Evolutionary conservation across 1,140 invertebrate genomes (phyloP).

Genomic region (Aphelenchoides avenae): DNA sequence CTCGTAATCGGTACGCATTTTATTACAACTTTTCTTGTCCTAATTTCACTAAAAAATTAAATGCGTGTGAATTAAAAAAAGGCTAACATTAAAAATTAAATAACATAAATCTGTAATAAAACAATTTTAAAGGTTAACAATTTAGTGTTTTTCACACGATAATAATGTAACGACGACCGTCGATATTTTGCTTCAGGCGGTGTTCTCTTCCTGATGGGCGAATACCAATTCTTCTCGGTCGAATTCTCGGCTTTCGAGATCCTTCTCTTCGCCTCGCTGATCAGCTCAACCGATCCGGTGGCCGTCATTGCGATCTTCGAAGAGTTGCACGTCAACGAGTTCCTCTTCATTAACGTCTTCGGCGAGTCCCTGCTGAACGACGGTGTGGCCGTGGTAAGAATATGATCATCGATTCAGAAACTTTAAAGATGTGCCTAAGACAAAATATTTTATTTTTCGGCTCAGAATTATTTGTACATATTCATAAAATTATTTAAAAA

Average conservation of each 20-base stretch:
- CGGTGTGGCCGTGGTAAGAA: constrained; percentile 64
- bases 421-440: too few species aligned
- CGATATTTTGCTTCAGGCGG: too few species aligned
- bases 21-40: too few species aligned
- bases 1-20: constrained; percentile 51
- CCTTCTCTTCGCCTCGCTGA: constrained; percentile 94
- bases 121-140: background rate
- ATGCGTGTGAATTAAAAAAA: too few species aligned
- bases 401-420: background rate
- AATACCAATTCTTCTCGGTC: too few species aligned
- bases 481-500: too few species aligned
- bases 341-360: constrained; percentile 96
- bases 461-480: background rate
- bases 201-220: too few species aligned
- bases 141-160: background rate
- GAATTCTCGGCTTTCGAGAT: too few species aligned
- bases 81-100: too few species aligned
- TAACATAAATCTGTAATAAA: too few species aligned
- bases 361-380: constrained; percentile 96
- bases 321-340: constrained; percentile 67
- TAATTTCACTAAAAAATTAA: constrained; percentile 1
- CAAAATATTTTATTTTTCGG: constrained; percentile 2
- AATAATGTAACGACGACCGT: background rate
- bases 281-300: constrained; percentile 95
- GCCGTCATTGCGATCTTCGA: constrained; percentile 66